A percentile compares a stretch with the other conserved stretches of the same genome.
Conservation (phyloP, 2,797 vertebrate genomes). For the Menidia menidia region DNA sequence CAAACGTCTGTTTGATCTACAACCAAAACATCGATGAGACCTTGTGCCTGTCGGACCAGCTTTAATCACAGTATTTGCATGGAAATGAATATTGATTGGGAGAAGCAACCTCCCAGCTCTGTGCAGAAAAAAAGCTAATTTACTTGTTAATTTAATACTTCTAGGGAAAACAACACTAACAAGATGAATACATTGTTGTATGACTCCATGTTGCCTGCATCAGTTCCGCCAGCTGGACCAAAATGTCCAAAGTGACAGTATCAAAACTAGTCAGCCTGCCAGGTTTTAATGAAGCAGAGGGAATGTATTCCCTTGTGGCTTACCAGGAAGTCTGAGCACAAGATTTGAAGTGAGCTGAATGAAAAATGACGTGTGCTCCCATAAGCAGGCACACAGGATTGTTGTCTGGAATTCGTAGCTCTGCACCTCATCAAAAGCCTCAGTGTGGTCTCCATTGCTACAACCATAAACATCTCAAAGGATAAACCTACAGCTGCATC, state of each 20-base stretch:
- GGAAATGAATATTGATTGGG: constrained; percentile 68
- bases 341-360: constrained; percentile 52
- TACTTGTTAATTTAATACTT: constrained; percentile 8
- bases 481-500: constrained; percentile 39
- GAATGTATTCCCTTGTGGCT: constrained; percentile 34
- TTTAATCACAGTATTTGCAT: constrained; percentile 74
- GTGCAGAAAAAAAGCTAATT: constrained; percentile 24
- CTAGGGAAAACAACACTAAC: constrained; percentile 13
- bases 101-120: constrained; percentile 28
- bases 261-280: constrained; percentile 47
- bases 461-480: constrained; percentile 52
- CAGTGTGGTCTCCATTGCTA: constrained; percentile 40
- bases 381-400: constrained; percentile 22
- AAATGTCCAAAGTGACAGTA: constrained; percentile 41
- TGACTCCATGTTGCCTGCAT: constrained; percentile 18
- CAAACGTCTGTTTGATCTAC: constrained; percentile 64
- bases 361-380: constrained; percentile 49
- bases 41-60: constrained; percentile 59
- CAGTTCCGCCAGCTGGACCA: constrained; percentile 13
- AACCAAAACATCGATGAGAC: constrained; percentile 40
- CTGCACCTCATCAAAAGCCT: constrained; percentile 46
- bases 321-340: constrained; percentile 35
- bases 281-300: constrained; percentile 39
- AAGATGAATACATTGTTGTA: constrained; percentile 34
- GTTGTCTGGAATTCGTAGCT: constrained; percentile 36